Conservation (phyloP, 2,888 invertebrate species). For the Incurvaria masculella region DNA sequence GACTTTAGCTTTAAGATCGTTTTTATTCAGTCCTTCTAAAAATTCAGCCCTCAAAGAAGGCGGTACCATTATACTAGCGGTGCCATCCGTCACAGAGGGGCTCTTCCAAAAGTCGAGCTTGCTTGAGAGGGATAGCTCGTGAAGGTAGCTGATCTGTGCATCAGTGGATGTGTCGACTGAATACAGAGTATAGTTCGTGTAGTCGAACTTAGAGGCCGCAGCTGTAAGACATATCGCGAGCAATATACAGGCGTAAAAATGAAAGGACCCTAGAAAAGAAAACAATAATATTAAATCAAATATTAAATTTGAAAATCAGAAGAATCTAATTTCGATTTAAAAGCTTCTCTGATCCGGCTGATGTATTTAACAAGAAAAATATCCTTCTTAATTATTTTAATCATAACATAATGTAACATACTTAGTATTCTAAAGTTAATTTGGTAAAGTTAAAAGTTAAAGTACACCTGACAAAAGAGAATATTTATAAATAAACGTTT, state of each 20-base stretch:
- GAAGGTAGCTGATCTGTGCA: background rate
- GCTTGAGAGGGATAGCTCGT: background rate
- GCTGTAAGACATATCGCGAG: background rate
- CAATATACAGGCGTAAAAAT: background rate
- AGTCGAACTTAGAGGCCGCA: background rate
- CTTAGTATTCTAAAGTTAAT: too few relatives aligned
- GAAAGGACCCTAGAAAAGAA: background rate
- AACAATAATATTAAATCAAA: too few relatives aligned
- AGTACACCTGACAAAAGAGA: too few relatives aligned
- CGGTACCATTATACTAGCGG: background rate
- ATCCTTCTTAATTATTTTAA: too few relatives aligned
- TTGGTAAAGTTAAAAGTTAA: too few relatives aligned
- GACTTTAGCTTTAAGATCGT: slow-evolving; percentile 24
- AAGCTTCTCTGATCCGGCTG: too few relatives aligned
- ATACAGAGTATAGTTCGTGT: background rate
- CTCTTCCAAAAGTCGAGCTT: background rate
- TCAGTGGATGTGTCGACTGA: background rate
- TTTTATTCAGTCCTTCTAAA: slow-evolving; percentile 16
- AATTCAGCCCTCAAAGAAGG: slow-evolving; percentile 10
- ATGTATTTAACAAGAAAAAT: too few relatives aligned
- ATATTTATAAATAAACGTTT: too few relatives aligned
- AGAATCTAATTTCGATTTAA: too few relatives aligned
- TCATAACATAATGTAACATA: too few relatives aligned
- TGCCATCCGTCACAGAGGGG: background rate
- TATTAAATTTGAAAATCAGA: too few relatives aligned